phyloP scores from a whole-genome alignment of 2,113 vertebrate genomes.

The Pyrgilauda ruficollis region DNA sequence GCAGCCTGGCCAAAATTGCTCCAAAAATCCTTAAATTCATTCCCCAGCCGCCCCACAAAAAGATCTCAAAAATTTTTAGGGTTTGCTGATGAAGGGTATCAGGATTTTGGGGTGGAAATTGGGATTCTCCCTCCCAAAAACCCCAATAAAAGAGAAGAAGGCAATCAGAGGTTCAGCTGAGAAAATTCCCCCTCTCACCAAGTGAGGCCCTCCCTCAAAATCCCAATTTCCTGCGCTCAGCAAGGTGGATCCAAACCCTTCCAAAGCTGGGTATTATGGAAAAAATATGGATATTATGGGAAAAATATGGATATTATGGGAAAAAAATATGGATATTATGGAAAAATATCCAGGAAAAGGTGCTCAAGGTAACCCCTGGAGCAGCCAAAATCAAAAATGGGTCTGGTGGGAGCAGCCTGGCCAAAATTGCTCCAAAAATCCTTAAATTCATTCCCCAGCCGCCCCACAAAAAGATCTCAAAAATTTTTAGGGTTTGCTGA shows the following conservation, averaged over 20 bases:
- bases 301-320: too few species aligned
- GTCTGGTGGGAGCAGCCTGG: neutral
- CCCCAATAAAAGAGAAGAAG: slow-evolving; percentile 43
- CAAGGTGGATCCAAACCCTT: neutral
- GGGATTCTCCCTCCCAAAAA: slow-evolving; percentile 18
- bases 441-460: neutral
- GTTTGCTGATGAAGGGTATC: neutral
- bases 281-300: neutral
- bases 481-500: neutral
- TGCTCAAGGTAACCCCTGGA: neutral
- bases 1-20: too few species aligned
- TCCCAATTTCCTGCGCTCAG: neutral
- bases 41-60: too few species aligned
- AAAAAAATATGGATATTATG: too few species aligned
- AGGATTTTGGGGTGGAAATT: slow-evolving; percentile 3
- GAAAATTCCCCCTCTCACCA: neutral
- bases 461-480: neutral
- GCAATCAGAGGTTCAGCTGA: slow-evolving; percentile 58
- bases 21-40: too few species aligned
- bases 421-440: neutral
- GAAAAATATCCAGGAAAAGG: neutral
- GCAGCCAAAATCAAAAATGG: neutral
- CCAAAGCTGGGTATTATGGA: neutral
- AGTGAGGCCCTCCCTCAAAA: neutral
- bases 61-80: neutral